Percentiles rank a stretch among this genome's conserved stretches.
These are phyloP conservation scores for Myoxocephalus aenaeus DNA, from an alignment of 2,797 vertebrate species.

Conservation along the genomic window DNA sequence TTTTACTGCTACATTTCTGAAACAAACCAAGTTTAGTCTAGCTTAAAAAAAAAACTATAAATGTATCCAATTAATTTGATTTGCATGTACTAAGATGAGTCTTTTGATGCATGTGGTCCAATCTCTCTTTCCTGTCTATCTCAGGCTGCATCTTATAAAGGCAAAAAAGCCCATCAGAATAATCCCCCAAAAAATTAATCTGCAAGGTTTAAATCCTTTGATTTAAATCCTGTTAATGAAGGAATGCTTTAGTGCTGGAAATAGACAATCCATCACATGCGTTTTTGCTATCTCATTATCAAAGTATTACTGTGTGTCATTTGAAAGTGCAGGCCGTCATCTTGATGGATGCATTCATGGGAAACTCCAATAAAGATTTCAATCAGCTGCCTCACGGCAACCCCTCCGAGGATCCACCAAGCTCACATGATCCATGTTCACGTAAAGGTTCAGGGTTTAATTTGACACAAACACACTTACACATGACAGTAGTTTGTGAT, in stretches of 20 bases:
- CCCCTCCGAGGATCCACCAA: background rate
- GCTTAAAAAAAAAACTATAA: background rate
- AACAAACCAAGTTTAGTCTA: background rate
- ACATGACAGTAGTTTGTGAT: background rate
- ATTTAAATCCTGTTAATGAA: background rate
- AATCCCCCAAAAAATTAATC: background rate
- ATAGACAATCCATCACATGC: background rate
- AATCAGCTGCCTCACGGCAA: background rate
- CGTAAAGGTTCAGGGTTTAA: background rate
- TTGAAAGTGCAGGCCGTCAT: background rate
- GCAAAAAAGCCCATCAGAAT: no score
- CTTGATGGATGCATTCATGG: background rate
- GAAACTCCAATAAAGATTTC: background rate
- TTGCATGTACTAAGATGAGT: background rate
- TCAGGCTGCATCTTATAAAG: no score
- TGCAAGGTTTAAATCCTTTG: background rate
- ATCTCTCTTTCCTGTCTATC: no score
- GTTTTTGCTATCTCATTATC: background rate
- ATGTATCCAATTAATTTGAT: background rate
- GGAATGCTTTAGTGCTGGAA: background rate
- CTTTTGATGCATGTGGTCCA: no score
- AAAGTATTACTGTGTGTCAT: background rate
- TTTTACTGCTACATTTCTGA: background rate
- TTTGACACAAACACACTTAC: background rate
- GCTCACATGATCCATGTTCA: slow-evolving; percentile 1